phyloP scores from a whole-genome alignment of 1,140 invertebrate genomes.

The Bathynomus jamesi region DNA sequence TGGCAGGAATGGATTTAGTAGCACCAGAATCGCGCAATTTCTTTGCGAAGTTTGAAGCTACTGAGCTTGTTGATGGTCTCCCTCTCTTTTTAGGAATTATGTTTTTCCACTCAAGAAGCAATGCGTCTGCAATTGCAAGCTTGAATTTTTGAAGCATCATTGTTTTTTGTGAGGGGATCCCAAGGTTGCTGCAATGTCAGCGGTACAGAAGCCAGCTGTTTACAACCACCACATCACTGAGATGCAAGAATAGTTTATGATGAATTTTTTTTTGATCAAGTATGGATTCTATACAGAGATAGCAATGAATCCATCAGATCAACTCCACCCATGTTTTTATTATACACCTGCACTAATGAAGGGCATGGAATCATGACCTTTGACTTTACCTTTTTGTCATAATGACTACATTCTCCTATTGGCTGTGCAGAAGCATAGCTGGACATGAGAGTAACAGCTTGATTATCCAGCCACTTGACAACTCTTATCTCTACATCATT shows the following conservation, averaged over 20 bases:
- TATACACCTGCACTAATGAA: constrained; percentile 42
- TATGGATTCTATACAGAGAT: constrained; percentile 37
- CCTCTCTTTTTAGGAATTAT: constrained; percentile 8
- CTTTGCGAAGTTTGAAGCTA: not conserved
- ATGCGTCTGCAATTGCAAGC: constrained; percentile 13
- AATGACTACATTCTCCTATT: not conserved
- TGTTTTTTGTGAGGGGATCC: constrained; percentile 15
- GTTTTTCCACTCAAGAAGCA: constrained; percentile 9
- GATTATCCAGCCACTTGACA: constrained; percentile 20
- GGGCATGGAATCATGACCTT: constrained; percentile 41
- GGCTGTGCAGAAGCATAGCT: constrained; percentile 14
- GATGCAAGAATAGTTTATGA: constrained; percentile 39
- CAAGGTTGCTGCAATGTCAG: constrained; percentile 24
- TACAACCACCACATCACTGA: constrained; percentile 38
- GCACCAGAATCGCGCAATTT: not conserved
- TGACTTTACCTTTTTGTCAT: constrained; percentile 39
- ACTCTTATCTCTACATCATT: constrained; percentile 5
- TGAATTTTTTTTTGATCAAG: constrained; percentile 41
- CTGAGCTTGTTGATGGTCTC: not conserved
- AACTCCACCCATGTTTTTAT: constrained; percentile 44
- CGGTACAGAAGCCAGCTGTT: constrained; percentile 41
- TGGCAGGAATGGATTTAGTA: constrained; percentile 10
- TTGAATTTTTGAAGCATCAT: constrained; percentile 6
- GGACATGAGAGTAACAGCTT: constrained; percentile 12
- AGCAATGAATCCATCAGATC: constrained; percentile 40